phyloP scores from a whole-genome alignment of 1,140 invertebrate species.

The Procambarus virginalis region DNA sequence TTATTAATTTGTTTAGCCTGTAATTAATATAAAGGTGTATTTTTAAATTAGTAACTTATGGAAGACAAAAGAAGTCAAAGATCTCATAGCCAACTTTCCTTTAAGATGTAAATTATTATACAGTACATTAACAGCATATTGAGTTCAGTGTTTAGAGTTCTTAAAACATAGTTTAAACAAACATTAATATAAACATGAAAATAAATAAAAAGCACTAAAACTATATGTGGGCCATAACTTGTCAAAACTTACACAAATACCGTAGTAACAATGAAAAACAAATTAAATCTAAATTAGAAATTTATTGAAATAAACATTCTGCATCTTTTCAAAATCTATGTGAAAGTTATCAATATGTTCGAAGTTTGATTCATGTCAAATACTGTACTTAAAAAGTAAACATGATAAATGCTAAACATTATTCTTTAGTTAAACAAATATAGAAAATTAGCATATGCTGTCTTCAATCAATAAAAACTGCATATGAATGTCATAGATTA shows the following conservation, averaged over 20 bases:
- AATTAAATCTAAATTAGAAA: background rate
- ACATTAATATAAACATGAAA: background rate
- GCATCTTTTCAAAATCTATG: too few species aligned
- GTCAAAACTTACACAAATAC: background rate
- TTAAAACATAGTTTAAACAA: background rate
- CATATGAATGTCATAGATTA: too few species aligned
- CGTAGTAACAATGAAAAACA: background rate
- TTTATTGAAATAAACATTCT: background rate
- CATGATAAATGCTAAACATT: too few species aligned
- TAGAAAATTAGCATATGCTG: too few species aligned
- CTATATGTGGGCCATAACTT: background rate
- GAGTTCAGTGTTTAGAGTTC: background rate
- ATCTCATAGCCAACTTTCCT: background rate
- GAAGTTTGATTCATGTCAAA: too few species aligned
- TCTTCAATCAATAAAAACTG: too few species aligned
- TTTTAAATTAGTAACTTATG: background rate
- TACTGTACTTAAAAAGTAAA: too few species aligned
- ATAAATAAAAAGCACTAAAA: conserved; percentile 1
- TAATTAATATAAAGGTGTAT: background rate
- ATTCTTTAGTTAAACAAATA: too few species aligned
- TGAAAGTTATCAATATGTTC: too few species aligned
- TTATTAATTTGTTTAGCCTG: background rate
- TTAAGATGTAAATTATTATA: background rate
- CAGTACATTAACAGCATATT: background rate
- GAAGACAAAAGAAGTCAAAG: background rate